Evolutionary conservation across 2,113 vertebrate genomes (phyloP).

Genomic region (Cebus imitator): DNA sequence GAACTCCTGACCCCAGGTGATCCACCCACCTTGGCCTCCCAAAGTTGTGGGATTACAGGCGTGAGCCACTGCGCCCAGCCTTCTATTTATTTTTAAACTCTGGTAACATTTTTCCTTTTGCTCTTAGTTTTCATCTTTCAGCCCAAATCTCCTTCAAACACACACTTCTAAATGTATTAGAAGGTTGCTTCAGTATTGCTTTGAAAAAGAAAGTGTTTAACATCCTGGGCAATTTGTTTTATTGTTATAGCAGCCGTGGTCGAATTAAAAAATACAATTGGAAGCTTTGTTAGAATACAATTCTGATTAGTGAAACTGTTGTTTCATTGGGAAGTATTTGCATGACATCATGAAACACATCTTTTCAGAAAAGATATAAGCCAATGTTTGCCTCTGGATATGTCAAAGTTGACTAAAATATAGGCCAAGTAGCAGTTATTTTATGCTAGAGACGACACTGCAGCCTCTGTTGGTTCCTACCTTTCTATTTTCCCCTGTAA

Average conservation of each 20-base stretch:
- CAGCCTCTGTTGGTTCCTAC: not conserved
- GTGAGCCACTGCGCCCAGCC: too few species aligned
- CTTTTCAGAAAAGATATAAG: not conserved
- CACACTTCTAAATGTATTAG: not conserved
- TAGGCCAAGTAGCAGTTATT: not conserved
- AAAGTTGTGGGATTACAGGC: too few species aligned
- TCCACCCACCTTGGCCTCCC: too few species aligned
- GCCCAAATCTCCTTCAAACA: not conserved
- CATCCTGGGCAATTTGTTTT: not conserved
- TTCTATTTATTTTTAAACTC: slow-evolving; percentile 9
- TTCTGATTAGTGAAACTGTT: slow-evolving; percentile 39
- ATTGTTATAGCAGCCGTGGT: not conserved
- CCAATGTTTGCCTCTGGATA: not conserved
- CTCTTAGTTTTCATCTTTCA: slow-evolving; percentile 27
- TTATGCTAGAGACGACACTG: not conserved
- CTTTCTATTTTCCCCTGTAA: not conserved
- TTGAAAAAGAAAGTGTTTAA: slow-evolving; percentile 18
- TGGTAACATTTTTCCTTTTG: not conserved
- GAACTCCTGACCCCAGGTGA: too few species aligned
- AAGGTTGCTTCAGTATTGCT: not conserved
- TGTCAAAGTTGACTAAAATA: slow-evolving; percentile 21
- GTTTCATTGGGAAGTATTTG: not conserved
- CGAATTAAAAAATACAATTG: slow-evolving; percentile 10
- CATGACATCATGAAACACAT: not conserved
- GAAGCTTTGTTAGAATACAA: not conserved